phyloP scores from a whole-genome alignment of 2,113 vertebrate genomes.

The Cricetomys ansorgei region DNA sequence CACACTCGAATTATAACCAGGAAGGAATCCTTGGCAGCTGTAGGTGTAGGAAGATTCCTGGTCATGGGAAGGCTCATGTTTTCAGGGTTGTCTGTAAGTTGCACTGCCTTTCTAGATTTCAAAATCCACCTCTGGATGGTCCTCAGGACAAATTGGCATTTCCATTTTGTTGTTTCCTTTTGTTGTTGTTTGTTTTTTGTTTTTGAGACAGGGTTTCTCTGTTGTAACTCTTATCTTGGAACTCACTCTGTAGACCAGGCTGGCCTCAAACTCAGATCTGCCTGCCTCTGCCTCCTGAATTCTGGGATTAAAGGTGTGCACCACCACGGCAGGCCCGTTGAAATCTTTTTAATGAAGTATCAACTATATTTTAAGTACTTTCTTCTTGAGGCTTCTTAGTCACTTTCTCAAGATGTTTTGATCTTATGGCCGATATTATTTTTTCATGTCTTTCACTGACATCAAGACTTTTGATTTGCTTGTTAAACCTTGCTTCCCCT shows the following conservation, averaged over 20 bases:
- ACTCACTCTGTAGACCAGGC: too few species aligned
- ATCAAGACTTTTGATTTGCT: background rate
- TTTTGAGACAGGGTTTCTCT: background rate
- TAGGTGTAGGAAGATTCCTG: background rate
- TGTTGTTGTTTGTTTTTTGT: background rate
- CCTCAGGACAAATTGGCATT: constrained; percentile 31
- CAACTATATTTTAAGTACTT: constrained; percentile 6
- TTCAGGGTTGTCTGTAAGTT: constrained; percentile 24
- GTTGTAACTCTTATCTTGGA: too few species aligned
- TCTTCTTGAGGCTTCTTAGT: background rate
- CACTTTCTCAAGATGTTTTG: constrained; percentile 51
- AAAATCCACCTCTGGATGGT: background rate
- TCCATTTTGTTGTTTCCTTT: background rate
- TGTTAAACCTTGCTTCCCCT: background rate
- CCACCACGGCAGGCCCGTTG: too few species aligned
- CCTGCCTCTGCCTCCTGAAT: too few species aligned
- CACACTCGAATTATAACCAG: background rate
- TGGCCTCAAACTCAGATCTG: too few species aligned
- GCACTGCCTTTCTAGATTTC: constrained; percentile 36
- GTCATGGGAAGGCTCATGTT: background rate
- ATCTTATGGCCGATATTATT: constrained; percentile 24
- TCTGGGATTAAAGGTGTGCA: too few species aligned
- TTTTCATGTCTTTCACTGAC: constrained; percentile 44
- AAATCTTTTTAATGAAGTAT: constrained; percentile 43
- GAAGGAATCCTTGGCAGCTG: background rate